phyloP scores from a whole-genome alignment of 2,797 vertebrate species.

The Echeneis naucrates region DNA sequence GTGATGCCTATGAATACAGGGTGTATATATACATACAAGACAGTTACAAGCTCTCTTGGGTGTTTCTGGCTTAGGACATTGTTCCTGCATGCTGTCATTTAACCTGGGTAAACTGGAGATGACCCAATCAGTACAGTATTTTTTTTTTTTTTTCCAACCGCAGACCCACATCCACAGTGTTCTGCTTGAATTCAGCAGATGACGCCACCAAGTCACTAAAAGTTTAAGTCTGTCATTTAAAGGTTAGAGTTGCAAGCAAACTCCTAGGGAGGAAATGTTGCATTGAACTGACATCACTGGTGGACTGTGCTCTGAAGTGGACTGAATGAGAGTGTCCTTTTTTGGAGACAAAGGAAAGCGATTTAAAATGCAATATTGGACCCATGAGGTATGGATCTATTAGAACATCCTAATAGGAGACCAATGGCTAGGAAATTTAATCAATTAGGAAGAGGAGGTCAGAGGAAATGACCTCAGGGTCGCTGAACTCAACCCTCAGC shows the following conservation, averaged over 20 bases:
- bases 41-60: background rate
- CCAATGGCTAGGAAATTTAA: constrained; percentile 82
- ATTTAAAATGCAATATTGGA: constrained; percentile 1
- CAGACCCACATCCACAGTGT: constrained; percentile 41
- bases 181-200: constrained; percentile 18
- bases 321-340: constrained; percentile 19
- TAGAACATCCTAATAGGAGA: constrained; percentile 76
- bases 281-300: constrained; percentile 48
- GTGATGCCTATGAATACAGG: no score
- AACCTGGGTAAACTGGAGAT: constrained; percentile 35
- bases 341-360: constrained; percentile 44
- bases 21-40: background rate
- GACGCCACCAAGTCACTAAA: constrained; percentile 23
- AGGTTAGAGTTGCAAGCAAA: constrained; percentile 21
- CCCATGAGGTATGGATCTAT: constrained; percentile 50
- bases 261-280: background rate
- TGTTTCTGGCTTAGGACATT: background rate
- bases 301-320: constrained; percentile 1
- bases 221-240: constrained; percentile 59
- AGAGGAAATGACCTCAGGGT: constrained; percentile 83
- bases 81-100: constrained; percentile 36
- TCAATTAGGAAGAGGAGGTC: constrained; percentile 84
- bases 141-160: constrained; percentile 6
- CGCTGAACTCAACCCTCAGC: constrained; percentile 69
- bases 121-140: constrained; percentile 14